These are phyloP conservation scores for Chloebia gouldiae DNA, from an alignment of 2,113 vertebrate species.

Conservation along the genomic window DNA sequence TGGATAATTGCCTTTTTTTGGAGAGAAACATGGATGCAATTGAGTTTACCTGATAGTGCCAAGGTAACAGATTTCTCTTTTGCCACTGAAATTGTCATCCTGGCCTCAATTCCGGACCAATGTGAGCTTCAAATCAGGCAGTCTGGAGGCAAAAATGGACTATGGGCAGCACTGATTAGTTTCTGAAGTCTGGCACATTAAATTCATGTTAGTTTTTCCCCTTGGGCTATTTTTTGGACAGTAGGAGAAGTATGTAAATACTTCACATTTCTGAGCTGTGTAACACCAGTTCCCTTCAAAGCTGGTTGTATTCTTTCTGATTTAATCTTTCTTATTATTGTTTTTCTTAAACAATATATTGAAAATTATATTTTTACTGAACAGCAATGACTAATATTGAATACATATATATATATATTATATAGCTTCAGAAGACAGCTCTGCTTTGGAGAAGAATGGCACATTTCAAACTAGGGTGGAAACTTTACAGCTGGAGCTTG, in stretches of 20 bases:
- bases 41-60: neutral
- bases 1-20: neutral
- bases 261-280: neutral
- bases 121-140: neutral
- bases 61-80: neutral
- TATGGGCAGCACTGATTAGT: neutral
- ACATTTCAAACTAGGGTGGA: neutral
- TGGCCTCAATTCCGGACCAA: neutral
- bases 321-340: neutral
- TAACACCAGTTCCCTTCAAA: neutral
- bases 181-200: neutral
- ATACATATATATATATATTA: neutral
- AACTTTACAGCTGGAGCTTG: constrained; percentile 30
- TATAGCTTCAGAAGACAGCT: neutral
- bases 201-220: neutral
- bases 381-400: neutral
- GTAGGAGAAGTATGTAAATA: neutral
- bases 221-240: neutral
- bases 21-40: neutral
- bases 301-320: neutral
- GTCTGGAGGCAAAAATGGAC: neutral
- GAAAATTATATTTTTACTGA: neutral
- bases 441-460: neutral
- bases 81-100: neutral
- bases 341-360: neutral